phyloP scores from a whole-genome alignment of 2,888 invertebrate species.

The Orchesellides sinensis region DNA sequence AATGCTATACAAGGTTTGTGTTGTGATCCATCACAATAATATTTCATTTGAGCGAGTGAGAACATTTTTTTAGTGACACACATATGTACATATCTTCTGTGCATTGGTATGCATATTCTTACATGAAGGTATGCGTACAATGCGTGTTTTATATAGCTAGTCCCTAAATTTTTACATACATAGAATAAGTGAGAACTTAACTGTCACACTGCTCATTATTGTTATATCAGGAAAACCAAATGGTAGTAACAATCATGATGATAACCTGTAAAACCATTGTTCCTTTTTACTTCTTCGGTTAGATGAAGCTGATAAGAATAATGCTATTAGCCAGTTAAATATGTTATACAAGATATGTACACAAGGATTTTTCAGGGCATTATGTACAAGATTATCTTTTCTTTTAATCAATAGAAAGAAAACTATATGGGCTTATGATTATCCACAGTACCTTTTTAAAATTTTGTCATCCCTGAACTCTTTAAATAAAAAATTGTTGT shows the following conservation, averaged over 20 bases:
- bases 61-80: not conserved
- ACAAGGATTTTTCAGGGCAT: not conserved
- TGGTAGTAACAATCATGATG: not conserved
- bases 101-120: too few relatives aligned
- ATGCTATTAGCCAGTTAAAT: slow-evolving; percentile 36
- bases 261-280: not conserved
- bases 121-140: not conserved
- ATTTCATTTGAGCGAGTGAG: not conserved
- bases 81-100: too few relatives aligned
- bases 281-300: slow-evolving; percentile 2
- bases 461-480: slow-evolving; percentile 9
- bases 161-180: not conserved
- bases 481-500: too few relatives aligned
- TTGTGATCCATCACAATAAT: slow-evolving; percentile 5
- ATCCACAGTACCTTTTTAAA: slow-evolving; percentile 7
- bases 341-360: slow-evolving; percentile 35
- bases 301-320: slow-evolving; percentile 36
- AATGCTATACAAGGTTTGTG: slow-evolving; percentile 8
- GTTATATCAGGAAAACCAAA: not conserved
- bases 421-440: slow-evolving; percentile 14
- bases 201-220: slow-evolving; percentile 5
- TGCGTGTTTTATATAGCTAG: not conserved
- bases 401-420: slow-evolving; percentile 22
- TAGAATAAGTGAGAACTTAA: slow-evolving; percentile 15
- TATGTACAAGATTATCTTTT: slow-evolving; percentile 43